phyloP scores from a whole-genome alignment of 2,888 invertebrate genomes.

The Cyaniris semiargus region DNA sequence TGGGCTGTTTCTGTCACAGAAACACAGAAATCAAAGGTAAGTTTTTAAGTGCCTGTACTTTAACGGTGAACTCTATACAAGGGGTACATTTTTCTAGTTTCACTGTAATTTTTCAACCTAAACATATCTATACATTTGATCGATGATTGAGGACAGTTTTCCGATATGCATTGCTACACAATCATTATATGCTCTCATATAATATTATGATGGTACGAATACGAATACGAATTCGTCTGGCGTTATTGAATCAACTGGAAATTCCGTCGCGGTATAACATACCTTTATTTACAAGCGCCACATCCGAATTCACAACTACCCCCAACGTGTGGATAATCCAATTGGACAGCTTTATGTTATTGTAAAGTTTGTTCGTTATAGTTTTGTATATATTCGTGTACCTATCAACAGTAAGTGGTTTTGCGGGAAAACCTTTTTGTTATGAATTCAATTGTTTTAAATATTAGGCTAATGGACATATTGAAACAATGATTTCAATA shows the following conservation, averaged over 20 bases:
- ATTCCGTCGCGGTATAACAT: not conserved
- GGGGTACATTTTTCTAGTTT: too few species aligned
- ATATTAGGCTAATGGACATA: not conserved
- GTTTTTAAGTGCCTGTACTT: too few species aligned
- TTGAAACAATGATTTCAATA: not conserved
- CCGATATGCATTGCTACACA: too few species aligned
- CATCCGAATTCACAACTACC: not conserved
- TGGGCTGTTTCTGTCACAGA: too few species aligned
- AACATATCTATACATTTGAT: too few species aligned
- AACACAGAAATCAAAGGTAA: too few species aligned
- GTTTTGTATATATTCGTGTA: not conserved
- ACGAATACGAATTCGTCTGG: not conserved
- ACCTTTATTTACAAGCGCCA: not conserved
- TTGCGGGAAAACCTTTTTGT: not conserved
- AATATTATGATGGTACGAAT: not conserved
- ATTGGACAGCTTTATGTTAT: not conserved
- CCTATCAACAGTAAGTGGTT: not conserved
- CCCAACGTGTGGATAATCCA: conserved; percentile 1
- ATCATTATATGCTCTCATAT: too few species aligned
- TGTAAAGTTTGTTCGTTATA: conserved; percentile 5
- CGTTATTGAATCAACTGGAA: not conserved
- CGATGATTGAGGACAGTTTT: too few species aligned
- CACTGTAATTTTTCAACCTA: too few species aligned
- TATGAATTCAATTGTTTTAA: not conserved
- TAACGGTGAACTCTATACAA: too few species aligned